phyloP scores from a whole-genome alignment of 2,797 vertebrate species.

The Cottoperca gobio region DNA sequence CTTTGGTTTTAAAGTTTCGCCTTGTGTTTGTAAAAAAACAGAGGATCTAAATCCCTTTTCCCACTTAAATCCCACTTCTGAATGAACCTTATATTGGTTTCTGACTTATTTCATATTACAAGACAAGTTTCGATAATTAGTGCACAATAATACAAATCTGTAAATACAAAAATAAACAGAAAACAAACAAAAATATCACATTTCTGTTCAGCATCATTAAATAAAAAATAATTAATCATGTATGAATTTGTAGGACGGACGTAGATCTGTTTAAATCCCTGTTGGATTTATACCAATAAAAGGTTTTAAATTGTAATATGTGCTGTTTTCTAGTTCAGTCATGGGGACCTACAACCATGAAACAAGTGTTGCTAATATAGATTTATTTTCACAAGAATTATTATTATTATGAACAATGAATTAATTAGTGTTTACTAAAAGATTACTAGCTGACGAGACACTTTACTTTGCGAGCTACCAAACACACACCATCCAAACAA shows the following conservation, averaged over 20 bases:
- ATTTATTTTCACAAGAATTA: no score
- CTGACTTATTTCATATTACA: slow-evolving; percentile 21
- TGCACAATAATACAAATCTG: slow-evolving; percentile 39
- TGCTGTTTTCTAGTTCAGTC: no score
- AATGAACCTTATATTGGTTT: neutral
- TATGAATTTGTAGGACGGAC: slow-evolving; percentile 49
- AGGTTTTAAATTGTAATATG: no score
- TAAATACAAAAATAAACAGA: slow-evolving; percentile 66
- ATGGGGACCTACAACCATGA: no score
- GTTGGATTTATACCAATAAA: no score
- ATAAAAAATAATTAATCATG: slow-evolving; percentile 49
- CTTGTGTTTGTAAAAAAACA: no score
- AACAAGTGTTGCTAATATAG: no score
- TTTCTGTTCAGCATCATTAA: slow-evolving; percentile 59
- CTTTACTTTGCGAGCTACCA: neutral
- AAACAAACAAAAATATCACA: slow-evolving; percentile 33
- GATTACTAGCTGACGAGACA: neutral
- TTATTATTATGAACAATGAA: no score
- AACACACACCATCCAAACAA: neutral
- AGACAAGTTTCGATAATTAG: slow-evolving; percentile 17
- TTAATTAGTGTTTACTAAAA: neutral
- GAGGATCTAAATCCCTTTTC: no score
- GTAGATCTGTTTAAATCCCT: slow-evolving; percentile 38
- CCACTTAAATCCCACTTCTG: no score
- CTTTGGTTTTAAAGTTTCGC: neutral